Evolutionary conservation across 2,797 vertebrate genomes (phyloP), one percentile per base, ranked within the genome.

Genomic region (Acomys russatus): DNA sequence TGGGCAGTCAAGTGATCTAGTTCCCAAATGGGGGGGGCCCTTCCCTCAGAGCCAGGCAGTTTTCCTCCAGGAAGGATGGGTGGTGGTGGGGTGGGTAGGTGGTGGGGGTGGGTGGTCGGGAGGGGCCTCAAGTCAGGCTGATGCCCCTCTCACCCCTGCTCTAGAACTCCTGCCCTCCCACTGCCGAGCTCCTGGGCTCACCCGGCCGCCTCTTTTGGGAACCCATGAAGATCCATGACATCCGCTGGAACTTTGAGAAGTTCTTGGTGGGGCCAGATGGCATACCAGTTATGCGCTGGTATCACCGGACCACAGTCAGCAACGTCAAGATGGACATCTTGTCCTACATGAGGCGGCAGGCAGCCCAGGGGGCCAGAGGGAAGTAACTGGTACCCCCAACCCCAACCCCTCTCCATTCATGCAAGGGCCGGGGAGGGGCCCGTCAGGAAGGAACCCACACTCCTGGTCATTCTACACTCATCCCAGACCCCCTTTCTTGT

Each of bases 161-260:
- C 68, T 97, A 99, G 99, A 99, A 98, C 0, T 97, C 99, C 94
- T 99, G 99, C 80, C 99, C 99, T 0, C 99, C 99, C 0, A 99
- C 99, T 30, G 98, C 99, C 0, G 99, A 99, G 64, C 98, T 97
- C 94, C 99, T 99, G 0, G 99, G 99, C 7, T 97, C 98, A 94
- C 93, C 99, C 8, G 61, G n/a, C 20, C 97, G 96, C 94, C 98
- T 99, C 93, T 99, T 99, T 98, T 99, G 99, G 99, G 98, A 99
- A 6, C 99, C 99, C 44, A 64, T 99, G 90, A 99, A 99, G 98
- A 73, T 98, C 96, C 99, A 96, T 0, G 99, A 99, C 98, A 99
- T 99, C 98, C 99, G 99, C 98, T 99, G 99, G 99, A 99, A 99
- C 98, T 99, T 99, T 0, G 99, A 99, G 98, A 99, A 99, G 98